Conservation (phyloP, 2,888 invertebrate species). For the Lagria hirta region DNA sequence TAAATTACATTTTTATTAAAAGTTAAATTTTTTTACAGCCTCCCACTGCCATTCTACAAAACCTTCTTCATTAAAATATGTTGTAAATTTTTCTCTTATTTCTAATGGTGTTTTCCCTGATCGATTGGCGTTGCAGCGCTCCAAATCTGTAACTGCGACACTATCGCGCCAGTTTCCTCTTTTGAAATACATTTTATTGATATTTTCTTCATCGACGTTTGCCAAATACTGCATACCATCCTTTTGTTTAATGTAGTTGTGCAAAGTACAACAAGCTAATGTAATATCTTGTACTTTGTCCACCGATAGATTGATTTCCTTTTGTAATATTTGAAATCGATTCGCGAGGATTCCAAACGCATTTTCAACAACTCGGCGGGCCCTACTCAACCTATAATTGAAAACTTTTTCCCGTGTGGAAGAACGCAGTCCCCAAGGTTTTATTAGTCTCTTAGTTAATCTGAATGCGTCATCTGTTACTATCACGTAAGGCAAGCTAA, state of each 20-base stretch:
- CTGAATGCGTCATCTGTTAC: constrained; percentile 16
- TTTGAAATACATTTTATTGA: background rate
- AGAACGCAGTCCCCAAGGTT: constrained; percentile 14
- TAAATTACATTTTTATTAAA: too few relatives aligned
- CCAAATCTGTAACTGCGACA: constrained; percentile 8
- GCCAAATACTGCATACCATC: constrained; percentile 8
- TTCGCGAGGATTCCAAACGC: constrained; percentile 9
- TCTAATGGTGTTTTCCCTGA: background rate
- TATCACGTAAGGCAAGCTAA: constrained; percentile 12
- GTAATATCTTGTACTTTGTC: constrained; percentile 12
- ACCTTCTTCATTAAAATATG: constrained; percentile 1
- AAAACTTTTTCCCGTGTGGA: constrained; percentile 4
- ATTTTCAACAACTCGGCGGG: constrained; percentile 11
- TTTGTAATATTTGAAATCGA: constrained; percentile 12
- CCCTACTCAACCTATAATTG: constrained; percentile 9
- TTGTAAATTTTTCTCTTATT: background rate
- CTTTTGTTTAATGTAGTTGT: constrained; percentile 13
- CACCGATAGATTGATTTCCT: constrained; percentile 6
- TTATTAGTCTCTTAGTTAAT: constrained; percentile 9
- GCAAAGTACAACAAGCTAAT: constrained; percentile 10
- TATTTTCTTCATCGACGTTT: constrained; percentile 7
- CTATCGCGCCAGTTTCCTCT: constrained; percentile 6
- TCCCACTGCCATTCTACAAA: constrained; percentile 2
- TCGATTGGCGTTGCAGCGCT: constrained; percentile 3
- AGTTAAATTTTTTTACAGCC: constrained; percentile 4